phyloP scores from a whole-genome alignment of 2,888 invertebrate genomes.

The Xestia c-nigrum region DNA sequence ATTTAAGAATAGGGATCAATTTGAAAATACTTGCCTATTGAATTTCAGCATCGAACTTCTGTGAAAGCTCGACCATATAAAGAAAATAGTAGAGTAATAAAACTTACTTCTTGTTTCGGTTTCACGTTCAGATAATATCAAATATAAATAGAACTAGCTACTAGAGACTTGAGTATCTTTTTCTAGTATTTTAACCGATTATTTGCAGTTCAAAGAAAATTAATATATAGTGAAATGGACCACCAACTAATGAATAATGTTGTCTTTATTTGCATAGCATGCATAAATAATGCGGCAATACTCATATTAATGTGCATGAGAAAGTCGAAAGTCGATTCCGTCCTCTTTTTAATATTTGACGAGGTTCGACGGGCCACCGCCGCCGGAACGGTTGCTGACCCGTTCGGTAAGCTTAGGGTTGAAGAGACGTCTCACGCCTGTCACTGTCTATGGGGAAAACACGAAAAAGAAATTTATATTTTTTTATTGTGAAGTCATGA shows the following conservation, averaged over 20 bases:
- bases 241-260: constrained; percentile 38
- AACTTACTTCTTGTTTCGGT: constrained; percentile 18
- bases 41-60: constrained; percentile 5
- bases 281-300: constrained; percentile 61
- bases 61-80: background rate
- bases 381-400: constrained; percentile 75
- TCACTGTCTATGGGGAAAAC: constrained; percentile 17
- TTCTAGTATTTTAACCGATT: background rate
- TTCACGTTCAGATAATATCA: constrained; percentile 4
- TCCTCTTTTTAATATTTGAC: constrained; percentile 84
- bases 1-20: background rate
- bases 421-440: constrained; percentile 55
- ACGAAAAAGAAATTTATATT: background rate
- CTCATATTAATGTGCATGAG: constrained; percentile 67
- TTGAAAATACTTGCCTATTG: constrained; percentile 4
- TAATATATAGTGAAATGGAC: constrained; percentile 12
- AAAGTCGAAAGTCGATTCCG: constrained; percentile 81
- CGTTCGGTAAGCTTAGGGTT: constrained; percentile 71
- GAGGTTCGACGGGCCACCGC: constrained; percentile 76
- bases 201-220: constrained; percentile 8
- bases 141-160: constrained; percentile 7
- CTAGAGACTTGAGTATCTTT: background rate
- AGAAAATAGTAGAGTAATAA: constrained; percentile 7
- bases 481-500: background rate
- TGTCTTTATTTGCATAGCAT: constrained; percentile 58